Evolutionary conservation across 2,113 vertebrate genomes (phyloP).

Genomic region (Polypterus senegalus): DNA sequence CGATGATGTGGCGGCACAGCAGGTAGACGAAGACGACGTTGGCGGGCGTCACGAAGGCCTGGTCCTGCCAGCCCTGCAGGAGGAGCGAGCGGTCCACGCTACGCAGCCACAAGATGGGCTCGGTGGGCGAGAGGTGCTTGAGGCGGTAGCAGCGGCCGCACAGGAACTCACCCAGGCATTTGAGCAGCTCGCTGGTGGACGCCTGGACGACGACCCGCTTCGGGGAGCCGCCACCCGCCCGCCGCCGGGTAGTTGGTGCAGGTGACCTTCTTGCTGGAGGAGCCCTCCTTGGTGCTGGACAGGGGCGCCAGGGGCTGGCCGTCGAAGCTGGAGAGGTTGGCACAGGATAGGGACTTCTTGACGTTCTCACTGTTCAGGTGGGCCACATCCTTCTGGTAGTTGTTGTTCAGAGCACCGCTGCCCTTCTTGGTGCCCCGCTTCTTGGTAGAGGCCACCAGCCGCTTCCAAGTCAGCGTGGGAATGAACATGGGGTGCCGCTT

Average conservation of each 20-base stretch:
- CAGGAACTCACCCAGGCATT: conserved; percentile 62
- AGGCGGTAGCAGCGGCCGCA: conserved; percentile 61
- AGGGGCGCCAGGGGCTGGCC: conserved; percentile 34
- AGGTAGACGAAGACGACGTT: conserved; percentile 71
- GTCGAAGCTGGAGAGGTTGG: conserved; percentile 61
- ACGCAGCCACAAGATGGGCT: conserved; percentile 60
- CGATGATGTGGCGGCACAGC: conserved; percentile 61
- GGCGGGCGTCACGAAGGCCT: conserved; percentile 67
- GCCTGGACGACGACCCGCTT: conserved; percentile 66
- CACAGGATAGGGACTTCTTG: conserved; percentile 63
- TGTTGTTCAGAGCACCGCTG: conserved; percentile 28
- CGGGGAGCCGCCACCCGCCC: conserved; percentile 34
- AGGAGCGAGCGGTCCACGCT: conserved; percentile 63
- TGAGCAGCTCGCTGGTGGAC: conserved; percentile 63
- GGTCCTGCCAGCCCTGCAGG: conserved; percentile 71
- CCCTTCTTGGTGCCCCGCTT: conserved; percentile 48
- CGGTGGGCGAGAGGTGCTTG: conserved; percentile 51
- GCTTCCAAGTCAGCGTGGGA: conserved; percentile 61
- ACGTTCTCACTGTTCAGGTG: conserved; percentile 59
- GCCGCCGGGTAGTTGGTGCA: conserved; percentile 15
- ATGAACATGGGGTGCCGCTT: conserved; percentile 62
- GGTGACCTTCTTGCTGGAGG: conserved; percentile 44
- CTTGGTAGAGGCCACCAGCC: conserved; percentile 62
- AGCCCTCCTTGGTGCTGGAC: conserved; percentile 37
- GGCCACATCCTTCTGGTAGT: conserved; percentile 52